Evolutionary conservation across 2,797 vertebrate species (phyloP).

Genomic region (Danio tinwini): DNA sequence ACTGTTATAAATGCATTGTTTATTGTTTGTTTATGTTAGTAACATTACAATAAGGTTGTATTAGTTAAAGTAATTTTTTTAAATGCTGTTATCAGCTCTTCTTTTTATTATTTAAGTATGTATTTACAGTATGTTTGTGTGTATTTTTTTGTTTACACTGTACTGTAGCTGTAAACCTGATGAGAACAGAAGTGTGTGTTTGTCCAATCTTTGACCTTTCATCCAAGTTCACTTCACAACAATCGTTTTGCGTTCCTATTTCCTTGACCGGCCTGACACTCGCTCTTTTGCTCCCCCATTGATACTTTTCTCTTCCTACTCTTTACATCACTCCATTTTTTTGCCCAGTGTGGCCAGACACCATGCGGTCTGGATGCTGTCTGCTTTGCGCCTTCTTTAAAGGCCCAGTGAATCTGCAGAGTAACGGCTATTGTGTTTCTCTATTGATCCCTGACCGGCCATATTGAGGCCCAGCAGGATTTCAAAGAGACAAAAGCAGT

Average conservation of each 20-base stretch:
- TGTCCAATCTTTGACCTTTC: slow-evolving; percentile 28
- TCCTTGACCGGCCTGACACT: slow-evolving; percentile 14
- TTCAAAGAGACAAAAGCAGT: slow-evolving; percentile 67
- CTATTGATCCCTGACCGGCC: slow-evolving; percentile 71
- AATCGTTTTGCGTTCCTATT: slow-evolving; percentile 6
- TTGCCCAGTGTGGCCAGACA: slow-evolving; percentile 65
- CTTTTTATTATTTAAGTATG: no score
- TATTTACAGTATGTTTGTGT: no score
- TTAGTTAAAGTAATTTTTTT: no score
- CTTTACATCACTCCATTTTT: slow-evolving; percentile 51
- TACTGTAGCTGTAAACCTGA: not conserved
- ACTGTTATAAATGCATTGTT: no score
- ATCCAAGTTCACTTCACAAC: slow-evolving; percentile 61
- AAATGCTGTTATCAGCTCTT: no score
- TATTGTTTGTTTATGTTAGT: no score
- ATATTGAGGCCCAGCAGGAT: slow-evolving; percentile 71
- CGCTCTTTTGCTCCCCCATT: slow-evolving; percentile 27
- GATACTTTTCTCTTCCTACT: slow-evolving; percentile 27
- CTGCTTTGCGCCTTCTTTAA: slow-evolving; percentile 62
- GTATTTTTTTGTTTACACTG: no score
- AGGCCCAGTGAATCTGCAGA: slow-evolving; percentile 60
- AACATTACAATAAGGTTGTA: no score
- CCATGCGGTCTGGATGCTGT: slow-evolving; percentile 68
- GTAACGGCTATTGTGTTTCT: slow-evolving; percentile 65
- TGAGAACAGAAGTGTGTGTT: not conserved